Evolutionary conservation across 2,113 vertebrate species (phyloP), one percentile per base, ranked within the genome.

Genomic region (Pavo muticus): DNA sequence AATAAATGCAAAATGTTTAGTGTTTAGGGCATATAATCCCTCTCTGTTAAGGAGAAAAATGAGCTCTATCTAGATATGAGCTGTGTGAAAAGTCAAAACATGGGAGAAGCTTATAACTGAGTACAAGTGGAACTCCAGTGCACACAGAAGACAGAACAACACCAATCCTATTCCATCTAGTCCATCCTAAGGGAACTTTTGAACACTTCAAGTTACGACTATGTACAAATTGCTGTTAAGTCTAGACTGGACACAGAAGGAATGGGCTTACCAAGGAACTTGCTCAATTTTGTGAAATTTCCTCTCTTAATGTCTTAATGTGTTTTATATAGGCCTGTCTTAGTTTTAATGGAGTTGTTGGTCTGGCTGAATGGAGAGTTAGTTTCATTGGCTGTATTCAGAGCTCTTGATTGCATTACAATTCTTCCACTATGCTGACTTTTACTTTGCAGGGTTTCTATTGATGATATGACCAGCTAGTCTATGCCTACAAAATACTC

Each of bases 351-450:
- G 32, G 52, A 94, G 69, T 40, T 91, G 24, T 5, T 90, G 29
- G 69, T 20, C 47, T 82, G 40, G 25, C 32, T 84, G 54, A 12
- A 23, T 85, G 47, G 30, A 81, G 54, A 65, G 30, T 90, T 74
- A 69, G 19, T 65, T 42, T 42, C 40, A 32, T 70, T 69, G 61
- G 30, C 77, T 82, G 44, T 59, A 59, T 90, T 90, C 72, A 86
- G 76, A 80, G 45, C 42, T 76, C 27, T 75, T 3, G 6, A 60
- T 88, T 87, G 9, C 32, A 52, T 90, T 91, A 96, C 84, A 96
- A 32, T 93, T 78, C 72, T 91, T 84, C 64, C 50, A 88, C 94
- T 96, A 83, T 96, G 39, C 83, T 96, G 82, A 67, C 72, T 95
- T 94, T 44, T 84, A 74, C 72, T 94, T 87, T 91, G 79, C 85